phyloP scores from a whole-genome alignment of 2,888 invertebrate species.

The Trisateles emortualis region DNA sequence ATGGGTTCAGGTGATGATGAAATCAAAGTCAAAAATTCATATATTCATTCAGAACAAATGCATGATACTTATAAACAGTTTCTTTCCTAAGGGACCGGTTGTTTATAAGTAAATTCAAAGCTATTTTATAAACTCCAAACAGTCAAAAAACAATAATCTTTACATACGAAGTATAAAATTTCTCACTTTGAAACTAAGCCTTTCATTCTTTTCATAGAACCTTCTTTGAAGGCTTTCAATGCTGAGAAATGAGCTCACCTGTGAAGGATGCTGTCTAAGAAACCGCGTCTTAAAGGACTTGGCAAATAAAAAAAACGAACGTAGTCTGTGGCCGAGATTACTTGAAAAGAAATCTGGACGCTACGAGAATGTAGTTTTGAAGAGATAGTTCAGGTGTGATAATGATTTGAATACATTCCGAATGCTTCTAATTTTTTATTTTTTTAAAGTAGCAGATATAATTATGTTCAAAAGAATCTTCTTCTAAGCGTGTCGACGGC shows the following conservation, averaged over 20 bases:
- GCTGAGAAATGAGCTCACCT: slow-evolving; percentile 62
- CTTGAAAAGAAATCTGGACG: slow-evolving; percentile 28
- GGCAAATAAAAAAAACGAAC: slow-evolving; percentile 51
- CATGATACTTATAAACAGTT: too few species aligned
- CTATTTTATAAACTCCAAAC: neutral
- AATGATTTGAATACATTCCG: too few species aligned
- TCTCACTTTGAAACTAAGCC: slow-evolving; percentile 42
- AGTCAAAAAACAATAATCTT: slow-evolving; percentile 13
- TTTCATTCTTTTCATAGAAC: slow-evolving; percentile 50
- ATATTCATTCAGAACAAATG: too few species aligned
- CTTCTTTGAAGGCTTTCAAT: slow-evolving; percentile 61
- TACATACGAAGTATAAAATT: slow-evolving; percentile 28
- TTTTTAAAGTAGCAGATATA: too few species aligned
- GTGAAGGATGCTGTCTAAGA: slow-evolving; percentile 53
- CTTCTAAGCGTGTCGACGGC: too few species aligned
- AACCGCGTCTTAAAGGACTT: slow-evolving; percentile 51
- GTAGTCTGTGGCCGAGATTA: slow-evolving; percentile 28
- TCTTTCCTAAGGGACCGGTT: too few species aligned
- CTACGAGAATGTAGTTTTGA: neutral
- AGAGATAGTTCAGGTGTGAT: neutral
- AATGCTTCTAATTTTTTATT: too few species aligned
- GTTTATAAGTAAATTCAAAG: too few species aligned
- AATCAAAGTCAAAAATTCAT: too few species aligned
- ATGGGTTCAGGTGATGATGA: too few species aligned
- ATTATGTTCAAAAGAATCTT: too few species aligned